Conservation (phyloP, 2,888 invertebrate species). For the Eumerus sabulonum region DNA sequence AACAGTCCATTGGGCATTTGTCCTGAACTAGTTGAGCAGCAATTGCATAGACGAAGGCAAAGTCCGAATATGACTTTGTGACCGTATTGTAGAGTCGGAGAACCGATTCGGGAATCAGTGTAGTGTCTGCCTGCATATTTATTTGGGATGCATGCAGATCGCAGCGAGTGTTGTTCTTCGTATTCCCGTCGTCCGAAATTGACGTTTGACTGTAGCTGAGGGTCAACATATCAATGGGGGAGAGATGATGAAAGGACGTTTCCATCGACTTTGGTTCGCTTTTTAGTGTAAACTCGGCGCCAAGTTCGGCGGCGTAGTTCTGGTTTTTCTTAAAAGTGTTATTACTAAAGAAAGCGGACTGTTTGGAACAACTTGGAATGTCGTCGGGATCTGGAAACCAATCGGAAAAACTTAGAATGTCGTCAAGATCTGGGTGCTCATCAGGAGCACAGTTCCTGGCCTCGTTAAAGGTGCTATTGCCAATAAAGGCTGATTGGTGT, state of each 20-base stretch:
- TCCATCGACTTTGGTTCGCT: too few species aligned
- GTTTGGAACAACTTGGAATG: too few species aligned
- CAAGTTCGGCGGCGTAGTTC: too few species aligned
- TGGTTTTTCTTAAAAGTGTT: too few species aligned
- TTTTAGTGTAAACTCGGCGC: too few species aligned
- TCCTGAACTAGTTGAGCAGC: conserved; percentile 77
- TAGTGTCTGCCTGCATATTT: conserved; percentile 48
- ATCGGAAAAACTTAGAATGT: too few species aligned
- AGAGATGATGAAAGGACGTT: background rate
- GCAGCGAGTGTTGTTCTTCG: conserved; percentile 7
- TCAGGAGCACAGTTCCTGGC: conserved; percentile 38
- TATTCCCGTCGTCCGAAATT: background rate
- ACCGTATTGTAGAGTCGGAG: conserved; percentile 73
- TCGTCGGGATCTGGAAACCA: too few species aligned
- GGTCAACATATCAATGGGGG: conserved; percentile 40
- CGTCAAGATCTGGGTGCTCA: too few species aligned
- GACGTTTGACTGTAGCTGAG: conserved; percentile 50
- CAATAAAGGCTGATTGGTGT: background rate
- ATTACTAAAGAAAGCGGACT: too few species aligned
- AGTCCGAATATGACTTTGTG: conserved; percentile 75
- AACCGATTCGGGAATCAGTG: conserved; percentile 71
- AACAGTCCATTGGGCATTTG: conserved; percentile 77
- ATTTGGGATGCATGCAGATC: conserved; percentile 26
- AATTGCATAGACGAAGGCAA: conserved; percentile 77
- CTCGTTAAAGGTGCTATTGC: too few species aligned